Base-by-base conservation (phyloP, 2,888 invertebrate genomes). In the Eretmocerus hayati region DNA sequence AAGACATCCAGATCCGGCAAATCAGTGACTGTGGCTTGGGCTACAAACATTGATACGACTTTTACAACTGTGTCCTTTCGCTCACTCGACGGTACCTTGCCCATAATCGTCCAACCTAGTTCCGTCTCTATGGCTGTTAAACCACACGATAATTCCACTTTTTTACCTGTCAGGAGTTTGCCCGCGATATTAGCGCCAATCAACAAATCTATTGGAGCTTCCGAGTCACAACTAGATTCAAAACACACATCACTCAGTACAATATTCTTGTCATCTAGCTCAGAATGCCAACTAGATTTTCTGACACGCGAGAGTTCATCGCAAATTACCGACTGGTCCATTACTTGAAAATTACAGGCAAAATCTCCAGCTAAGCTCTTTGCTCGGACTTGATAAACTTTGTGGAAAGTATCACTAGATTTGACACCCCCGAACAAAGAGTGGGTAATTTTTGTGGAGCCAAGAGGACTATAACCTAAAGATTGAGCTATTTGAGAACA, bases 401-500 rank as follows among this genome's bases (percentile, higher is more conserved):
- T 5, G 15, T 37, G 44, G 3, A 5, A 5, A 5, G 30, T 16
- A 9, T 16, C 19, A 11, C 19, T 11, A 4, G 44, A 33, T 9
- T 37, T 44, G 1, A 20, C 30, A 2, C 44, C 44, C 2, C 44
- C 37, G 21, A 44, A 44, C n/a, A 44, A 6, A 3, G 18, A 30
- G 13, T 26, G 26, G 6, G 11, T 11, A 26, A 26, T 26, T 6
- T 26, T 11, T 26, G 6, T 6, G 6, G 6, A 11, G 11, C 26
- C 26, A 9, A 26, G 8, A 9, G 26, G 26, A 26, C 6, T 26
- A 26, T 26, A 26, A 6, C 26, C 26, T 35, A 15, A 16, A 2
- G 16, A 13, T 35, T 37, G 13, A 18, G 20, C 59, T n/a, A 45
- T 21, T 8, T 36, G 33, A 18, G 42, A 26, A 11, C 48, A 23